Percentiles rank a stretch among this genome's conserved stretches.
phyloP scores from a whole-genome alignment of 2,113 vertebrate genomes.

The Hassar affinis region DNA sequence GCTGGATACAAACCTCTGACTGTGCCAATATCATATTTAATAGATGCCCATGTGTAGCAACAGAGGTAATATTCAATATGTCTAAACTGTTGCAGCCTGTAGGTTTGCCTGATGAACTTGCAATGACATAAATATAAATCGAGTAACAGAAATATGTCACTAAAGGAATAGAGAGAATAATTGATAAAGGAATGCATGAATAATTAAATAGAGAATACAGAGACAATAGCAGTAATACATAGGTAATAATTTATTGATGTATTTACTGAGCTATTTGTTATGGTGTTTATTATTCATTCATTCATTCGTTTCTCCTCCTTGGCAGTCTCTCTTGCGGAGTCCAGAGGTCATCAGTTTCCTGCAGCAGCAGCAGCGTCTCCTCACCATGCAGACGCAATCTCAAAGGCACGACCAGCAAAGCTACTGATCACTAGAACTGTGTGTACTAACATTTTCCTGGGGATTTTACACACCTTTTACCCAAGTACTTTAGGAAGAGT shows the following conservation, averaged over 20 bases:
- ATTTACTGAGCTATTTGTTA: neutral
- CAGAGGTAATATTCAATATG: neutral
- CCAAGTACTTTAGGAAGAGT: neutral
- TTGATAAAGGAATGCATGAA: neutral
- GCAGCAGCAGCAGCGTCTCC: conserved; percentile 90
- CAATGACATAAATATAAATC: neutral
- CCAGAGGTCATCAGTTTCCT: conserved; percentile 96
- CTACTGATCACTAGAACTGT: conserved; percentile 68
- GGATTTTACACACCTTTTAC: neutral
- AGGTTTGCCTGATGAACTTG: neutral
- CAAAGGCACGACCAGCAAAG: conserved; percentile 77
- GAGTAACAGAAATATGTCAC: neutral
- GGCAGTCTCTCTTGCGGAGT: conserved; percentile 92
- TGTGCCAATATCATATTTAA: too few species aligned
- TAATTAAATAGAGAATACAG: neutral
- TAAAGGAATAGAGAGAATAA: neutral
- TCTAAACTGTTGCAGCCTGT: neutral
- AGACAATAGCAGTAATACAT: neutral
- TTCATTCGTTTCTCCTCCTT: neutral
- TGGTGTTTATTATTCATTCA: neutral
- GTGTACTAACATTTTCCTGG: conserved; percentile 52
- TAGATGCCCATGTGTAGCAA: too few species aligned
- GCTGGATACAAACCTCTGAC: too few species aligned
- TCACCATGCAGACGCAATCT: conserved; percentile 83
- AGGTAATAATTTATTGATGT: neutral